phyloP scores from a whole-genome alignment of 2,113 vertebrate species.

The human region DNA sequence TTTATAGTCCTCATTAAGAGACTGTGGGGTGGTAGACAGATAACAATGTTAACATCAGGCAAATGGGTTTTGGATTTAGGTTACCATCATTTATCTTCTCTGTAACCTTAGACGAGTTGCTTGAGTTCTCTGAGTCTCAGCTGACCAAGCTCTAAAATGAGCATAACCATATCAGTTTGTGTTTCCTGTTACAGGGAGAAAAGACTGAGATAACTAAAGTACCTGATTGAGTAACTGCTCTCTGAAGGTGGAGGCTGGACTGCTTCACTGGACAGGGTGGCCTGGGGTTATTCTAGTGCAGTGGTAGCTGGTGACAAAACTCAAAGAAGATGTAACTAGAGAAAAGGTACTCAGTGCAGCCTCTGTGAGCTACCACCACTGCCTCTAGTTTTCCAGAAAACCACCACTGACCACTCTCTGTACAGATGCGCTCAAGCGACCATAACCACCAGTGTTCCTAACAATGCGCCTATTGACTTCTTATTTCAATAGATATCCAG shows the following conservation, averaged over 20 bases:
- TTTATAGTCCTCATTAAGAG: not conserved
- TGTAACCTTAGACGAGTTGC: not conserved
- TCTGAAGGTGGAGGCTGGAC: not conserved
- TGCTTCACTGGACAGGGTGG: rapidly evolving
- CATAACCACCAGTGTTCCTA: constrained; percentile 32
- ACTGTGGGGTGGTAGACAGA: not conserved
- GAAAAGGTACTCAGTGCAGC: rapidly evolving
- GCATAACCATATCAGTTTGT: too few relatives aligned
- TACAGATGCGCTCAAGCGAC: constrained; percentile 24
- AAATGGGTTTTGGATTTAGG: not conserved
- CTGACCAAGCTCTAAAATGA: not conserved
- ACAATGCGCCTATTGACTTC: constrained; percentile 71
- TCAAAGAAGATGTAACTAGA: too few relatives aligned
- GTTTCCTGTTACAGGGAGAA: not conserved
- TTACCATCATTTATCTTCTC: not conserved
- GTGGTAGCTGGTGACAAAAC: not conserved
- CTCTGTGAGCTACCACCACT: rapidly evolving
- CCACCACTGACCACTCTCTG: not conserved
- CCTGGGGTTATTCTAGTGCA: too few relatives aligned
- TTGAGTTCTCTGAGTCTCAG: not conserved
- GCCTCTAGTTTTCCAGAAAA: not conserved
- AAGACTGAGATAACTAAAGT: not conserved
- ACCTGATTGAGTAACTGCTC: not conserved
- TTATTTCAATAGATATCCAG: constrained; percentile 78
- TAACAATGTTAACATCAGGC: not conserved